Evolutionary conservation across 2,797 vertebrate species (phyloP).

Genomic region (Catamblyrhynchus diadema): DNA sequence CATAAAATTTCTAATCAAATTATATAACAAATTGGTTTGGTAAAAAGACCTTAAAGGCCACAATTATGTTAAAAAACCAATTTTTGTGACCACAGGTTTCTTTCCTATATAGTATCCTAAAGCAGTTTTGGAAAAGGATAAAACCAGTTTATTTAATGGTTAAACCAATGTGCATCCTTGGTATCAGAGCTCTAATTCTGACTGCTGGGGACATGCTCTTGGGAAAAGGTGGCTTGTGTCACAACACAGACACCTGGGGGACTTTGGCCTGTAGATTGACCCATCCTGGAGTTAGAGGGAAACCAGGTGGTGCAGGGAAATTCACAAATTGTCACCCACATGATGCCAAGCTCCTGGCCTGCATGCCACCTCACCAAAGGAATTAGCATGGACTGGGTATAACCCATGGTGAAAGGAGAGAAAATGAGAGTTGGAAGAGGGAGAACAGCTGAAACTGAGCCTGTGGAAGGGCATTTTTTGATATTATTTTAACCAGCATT

Average conservation of each 20-base stretch:
- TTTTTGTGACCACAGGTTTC: background rate
- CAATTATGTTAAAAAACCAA: background rate
- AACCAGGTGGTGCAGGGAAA: background rate
- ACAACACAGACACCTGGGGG: background rate
- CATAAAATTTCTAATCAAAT: background rate
- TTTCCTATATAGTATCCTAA: background rate
- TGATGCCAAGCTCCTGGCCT: background rate
- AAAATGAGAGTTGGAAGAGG: background rate
- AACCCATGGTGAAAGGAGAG: background rate
- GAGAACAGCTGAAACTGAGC: background rate
- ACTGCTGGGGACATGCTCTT: background rate
- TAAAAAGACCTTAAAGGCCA: background rate
- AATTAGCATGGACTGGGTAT: background rate
- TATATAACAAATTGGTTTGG: background rate
- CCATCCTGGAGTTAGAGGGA: background rate
- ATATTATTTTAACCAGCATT: background rate
- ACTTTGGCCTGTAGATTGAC: background rate
- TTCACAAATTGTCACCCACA: background rate
- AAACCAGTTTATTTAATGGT: background rate
- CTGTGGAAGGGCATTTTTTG: background rate
- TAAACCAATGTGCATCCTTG: background rate
- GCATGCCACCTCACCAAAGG: background rate
- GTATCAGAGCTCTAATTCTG: background rate
- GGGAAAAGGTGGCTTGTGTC: background rate
- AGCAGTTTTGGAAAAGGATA: background rate